Base-by-base conservation (phyloP, 1,140 invertebrate genomes). In the Anastrepha ludens region DNA sequence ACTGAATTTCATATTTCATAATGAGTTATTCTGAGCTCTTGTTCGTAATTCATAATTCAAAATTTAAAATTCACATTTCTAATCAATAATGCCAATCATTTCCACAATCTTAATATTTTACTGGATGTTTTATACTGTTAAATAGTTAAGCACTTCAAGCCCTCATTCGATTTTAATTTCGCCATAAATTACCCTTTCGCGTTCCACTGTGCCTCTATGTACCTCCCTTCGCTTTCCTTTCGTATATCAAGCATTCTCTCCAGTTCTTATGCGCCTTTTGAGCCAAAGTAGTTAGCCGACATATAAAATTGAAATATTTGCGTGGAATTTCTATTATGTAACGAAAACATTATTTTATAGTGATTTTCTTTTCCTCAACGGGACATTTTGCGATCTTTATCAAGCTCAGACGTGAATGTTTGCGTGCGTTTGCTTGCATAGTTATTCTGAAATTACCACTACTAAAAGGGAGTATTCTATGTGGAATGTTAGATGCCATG, bases 301-400 rank as follows among this genome's bases (percentile, higher is more conserved):
- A 11, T 17, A 74, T 74, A 74, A 74, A 74, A 74, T 44, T 74
- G 67, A 74, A 74, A 74, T 74, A 74, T 74, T 74, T 74, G 67
- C 67, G 67, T 74, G 67, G 41, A 74, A 47, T 74, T 74, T 74
- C 39, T 15, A 47, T 74, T 74, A 74, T 74, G 41, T 8, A 74
- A 74, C 67, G 41, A 15, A 74, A 74, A 74, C 67, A 74, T 74
- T 74, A 74, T 44, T 47, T 41, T 44, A 44, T 41, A 17, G 41
- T n/a, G 39, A 17, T 44, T 74, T 74, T 47, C 39, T 67, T 9
- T 17, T 74, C 8, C 41, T 44, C 44, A 74, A 74, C 39, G 15
- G 8, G 47, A 47, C 67, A 74, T 74, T 74, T 74, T 74, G 67
- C 67, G 67, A 74, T 74, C 41, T 47, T 74, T 74, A 74, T 74